Conservation (phyloP, 2,113 vertebrate genomes). For the Lycocorax pyrrhopterus region DNA sequence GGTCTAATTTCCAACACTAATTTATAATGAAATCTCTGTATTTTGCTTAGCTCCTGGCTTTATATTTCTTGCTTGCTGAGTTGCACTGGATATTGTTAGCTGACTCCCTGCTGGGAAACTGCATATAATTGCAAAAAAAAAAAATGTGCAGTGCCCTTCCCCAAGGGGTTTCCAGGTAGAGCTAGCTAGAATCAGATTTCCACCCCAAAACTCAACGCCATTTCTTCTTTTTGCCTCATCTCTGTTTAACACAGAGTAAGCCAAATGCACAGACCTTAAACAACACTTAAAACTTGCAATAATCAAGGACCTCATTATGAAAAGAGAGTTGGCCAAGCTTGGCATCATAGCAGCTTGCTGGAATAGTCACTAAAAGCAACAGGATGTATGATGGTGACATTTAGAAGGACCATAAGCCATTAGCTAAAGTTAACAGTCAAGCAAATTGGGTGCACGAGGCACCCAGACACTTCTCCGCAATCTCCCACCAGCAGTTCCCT, state of each 20-base stretch:
- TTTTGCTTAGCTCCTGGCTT: conserved; percentile 35
- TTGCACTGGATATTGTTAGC: conserved; percentile 14
- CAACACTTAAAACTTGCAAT: neutral
- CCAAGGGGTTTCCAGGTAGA: neutral
- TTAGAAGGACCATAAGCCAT: neutral
- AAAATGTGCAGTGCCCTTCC: neutral
- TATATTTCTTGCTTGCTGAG: neutral
- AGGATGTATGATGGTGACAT: neutral
- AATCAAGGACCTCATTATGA: neutral
- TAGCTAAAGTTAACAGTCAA: neutral
- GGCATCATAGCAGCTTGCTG: neutral
- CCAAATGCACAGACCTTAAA: neutral
- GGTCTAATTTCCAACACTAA: conserved; percentile 36
- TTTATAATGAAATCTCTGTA: conserved; percentile 22
- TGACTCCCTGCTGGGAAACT: conserved; percentile 8
- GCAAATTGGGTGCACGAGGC: neutral
- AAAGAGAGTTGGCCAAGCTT: neutral
- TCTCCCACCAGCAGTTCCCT: neutral
- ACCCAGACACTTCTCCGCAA: neutral
- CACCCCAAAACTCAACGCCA: neutral
- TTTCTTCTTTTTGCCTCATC: neutral
- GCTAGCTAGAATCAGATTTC: neutral
- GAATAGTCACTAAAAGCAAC: neutral
- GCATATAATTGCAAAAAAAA: conserved; percentile 11
- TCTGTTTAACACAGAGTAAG: neutral